Base-by-base conservation (phyloP, 1,140 invertebrate species). In the Saxidomus purpurata region DNA sequence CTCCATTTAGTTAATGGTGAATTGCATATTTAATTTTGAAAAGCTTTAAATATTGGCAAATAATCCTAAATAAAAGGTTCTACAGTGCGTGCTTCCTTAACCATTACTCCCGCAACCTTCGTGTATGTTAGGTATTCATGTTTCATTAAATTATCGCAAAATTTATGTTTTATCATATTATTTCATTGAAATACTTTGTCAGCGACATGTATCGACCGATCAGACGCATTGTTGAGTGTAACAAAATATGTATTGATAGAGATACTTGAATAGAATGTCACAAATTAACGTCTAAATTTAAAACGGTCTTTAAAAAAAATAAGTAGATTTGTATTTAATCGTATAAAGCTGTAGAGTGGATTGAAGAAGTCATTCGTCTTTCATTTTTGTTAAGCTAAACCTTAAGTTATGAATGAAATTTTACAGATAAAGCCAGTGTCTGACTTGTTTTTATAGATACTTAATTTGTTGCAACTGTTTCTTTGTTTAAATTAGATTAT, bases 291-390 rank as follows among this genome's bases (percentile, higher is more conserved):
- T 31, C 61, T 31, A 67, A 67, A 28, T 67, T 67, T 38, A 71
- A 71, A 71, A 71, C 22, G 34, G 36, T 71, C 67, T 38, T 71
- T 71, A 71, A 19, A 71, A 31, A 28, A 71, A 9, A 38, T 71
- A 71, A 71, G 67, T 71, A 40, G 67, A 71, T 71, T 71, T 71
- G 17, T 31, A 71, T 71, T 38, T 71, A 71, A 71, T 71, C 67
- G 15, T 71, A 71, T 28, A n/a, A n/a, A 63, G n/a, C n/a, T n/a
- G 19, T 63, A 4, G 25, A 63, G n/a, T 63, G 59, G 59, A 28
- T 63, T 28, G 15, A 63, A 63, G 4, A 63, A 63, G 59, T 63
- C 1, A 63, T 63, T 63, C 19, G 6, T 25, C 59, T 28, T 28
- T 25, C 59, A 28, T 28, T 28, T 28, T 4, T 28, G 25, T 63